Percentiles rank a stretch among this genome's conserved stretches.
These are phyloP conservation scores for Kryptolebias ocellatus DNA, from an alignment of 2,797 vertebrate species.

Conservation along the genomic window DNA sequence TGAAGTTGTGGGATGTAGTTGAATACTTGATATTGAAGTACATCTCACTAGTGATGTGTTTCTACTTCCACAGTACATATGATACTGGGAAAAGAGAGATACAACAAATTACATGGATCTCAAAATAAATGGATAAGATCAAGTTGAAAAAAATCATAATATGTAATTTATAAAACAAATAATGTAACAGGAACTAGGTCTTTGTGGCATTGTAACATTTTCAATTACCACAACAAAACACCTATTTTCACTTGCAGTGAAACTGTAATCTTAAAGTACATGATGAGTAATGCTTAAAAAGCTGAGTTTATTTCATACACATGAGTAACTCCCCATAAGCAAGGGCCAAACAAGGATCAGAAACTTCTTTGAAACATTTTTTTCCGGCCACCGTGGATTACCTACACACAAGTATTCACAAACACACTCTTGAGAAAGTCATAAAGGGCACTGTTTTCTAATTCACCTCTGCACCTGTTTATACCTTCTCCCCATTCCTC, in stretches of 20 bases:
- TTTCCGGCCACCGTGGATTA: constrained; percentile 67
- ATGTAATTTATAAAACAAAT: neutral
- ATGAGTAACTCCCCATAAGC: constrained; percentile 60
- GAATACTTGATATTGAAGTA: neutral
- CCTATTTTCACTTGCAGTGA: constrained; percentile 34
- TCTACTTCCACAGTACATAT: constrained; percentile 26
- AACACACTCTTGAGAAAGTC: constrained; percentile 74
- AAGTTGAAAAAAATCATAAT: neutral
- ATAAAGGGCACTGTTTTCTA: constrained; percentile 79
- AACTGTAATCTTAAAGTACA: constrained; percentile 31
- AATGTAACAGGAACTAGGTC: too few species aligned
- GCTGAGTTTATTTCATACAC: constrained; percentile 50
- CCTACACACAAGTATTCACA: constrained; percentile 67
- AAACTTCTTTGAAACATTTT: constrained; percentile 72
- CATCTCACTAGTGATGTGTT: neutral
- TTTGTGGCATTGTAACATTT: neutral
- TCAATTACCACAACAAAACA: neutral
- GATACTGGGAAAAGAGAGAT: neutral
- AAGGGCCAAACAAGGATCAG: constrained; percentile 65
- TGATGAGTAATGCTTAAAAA: constrained; percentile 64
- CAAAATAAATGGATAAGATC: neutral
- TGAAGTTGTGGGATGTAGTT: constrained; percentile 5
- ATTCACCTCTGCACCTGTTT: constrained; percentile 83
- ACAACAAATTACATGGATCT: neutral
- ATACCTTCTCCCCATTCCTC: constrained; percentile 67